Conservation (phyloP, 1,140 invertebrate genomes). For the Drosophila persimilis region DNA sequence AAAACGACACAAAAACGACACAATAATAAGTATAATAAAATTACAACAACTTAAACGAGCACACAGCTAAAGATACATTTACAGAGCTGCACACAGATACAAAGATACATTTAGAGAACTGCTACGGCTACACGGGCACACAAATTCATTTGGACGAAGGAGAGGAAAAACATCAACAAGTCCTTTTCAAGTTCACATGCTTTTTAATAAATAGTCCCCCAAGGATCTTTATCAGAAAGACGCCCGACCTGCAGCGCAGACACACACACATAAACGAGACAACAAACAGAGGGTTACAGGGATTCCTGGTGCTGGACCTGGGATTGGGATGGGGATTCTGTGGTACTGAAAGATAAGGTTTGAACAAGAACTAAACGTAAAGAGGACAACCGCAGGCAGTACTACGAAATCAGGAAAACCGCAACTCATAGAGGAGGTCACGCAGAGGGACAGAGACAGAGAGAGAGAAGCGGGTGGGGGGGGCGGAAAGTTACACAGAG, state of each 20-base stretch:
- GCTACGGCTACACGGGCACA: conserved; percentile 23
- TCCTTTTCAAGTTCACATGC: conserved; percentile 81
- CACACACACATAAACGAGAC: not conserved
- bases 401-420: conserved; percentile 62
- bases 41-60: conserved; percentile 53
- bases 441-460: conserved; percentile 22
- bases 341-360: conserved; percentile 7
- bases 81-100: conserved; percentile 10
- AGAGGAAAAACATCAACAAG: conserved; percentile 68
- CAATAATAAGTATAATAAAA: conserved; percentile 74
- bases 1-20: conserved; percentile 57
- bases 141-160: conserved; percentile 1
- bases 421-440: conserved; percentile 32
- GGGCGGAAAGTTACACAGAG: conserved; percentile 29
- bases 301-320: not conserved
- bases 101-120: conserved; percentile 6
- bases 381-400: conserved; percentile 62
- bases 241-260: conserved; percentile 7
- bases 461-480: conserved; percentile 8
- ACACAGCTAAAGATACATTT: conserved; percentile 33
- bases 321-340: conserved; percentile 8
- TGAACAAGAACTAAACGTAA: conserved; percentile 62
- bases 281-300: not conserved
- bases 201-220: conserved; percentile 81
- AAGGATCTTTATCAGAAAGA: conserved; percentile 66